Conservation (phyloP, 2,797 vertebrate genomes). For the Phaenicophaeus curvirostris region DNA sequence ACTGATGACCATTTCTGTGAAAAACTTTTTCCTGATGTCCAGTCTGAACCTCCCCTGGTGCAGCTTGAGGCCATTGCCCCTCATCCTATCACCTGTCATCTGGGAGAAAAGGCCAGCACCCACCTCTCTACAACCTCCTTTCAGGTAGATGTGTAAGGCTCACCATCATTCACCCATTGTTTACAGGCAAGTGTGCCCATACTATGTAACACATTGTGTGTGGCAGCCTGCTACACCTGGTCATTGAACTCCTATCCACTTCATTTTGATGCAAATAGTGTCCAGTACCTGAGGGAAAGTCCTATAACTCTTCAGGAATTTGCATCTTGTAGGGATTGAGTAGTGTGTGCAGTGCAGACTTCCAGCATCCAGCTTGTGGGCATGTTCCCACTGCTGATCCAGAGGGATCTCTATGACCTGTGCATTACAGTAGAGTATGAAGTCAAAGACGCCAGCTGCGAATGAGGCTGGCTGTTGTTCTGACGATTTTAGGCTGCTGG, state of each 20-base stretch:
- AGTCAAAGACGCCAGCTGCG: neutral
- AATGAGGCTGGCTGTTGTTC: neutral
- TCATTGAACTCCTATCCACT: neutral
- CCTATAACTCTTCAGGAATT: neutral
- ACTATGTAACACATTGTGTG: rapidly evolving
- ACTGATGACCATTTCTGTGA: too few relatives aligned
- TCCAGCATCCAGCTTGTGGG: neutral
- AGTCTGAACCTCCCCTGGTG: too few relatives aligned
- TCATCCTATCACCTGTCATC: too few relatives aligned
- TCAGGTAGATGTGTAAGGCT: too few relatives aligned
- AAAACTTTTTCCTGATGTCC: too few relatives aligned
- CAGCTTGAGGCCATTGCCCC: too few relatives aligned
- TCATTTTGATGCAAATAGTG: neutral
- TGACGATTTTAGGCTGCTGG: neutral
- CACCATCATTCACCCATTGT: neutral
- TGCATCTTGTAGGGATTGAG: neutral
- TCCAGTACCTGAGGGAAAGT: rapidly evolving
- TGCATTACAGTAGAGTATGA: neutral
- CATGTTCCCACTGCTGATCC: neutral
- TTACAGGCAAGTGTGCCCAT: neutral
- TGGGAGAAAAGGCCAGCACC: too few relatives aligned
- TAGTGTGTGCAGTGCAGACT: rapidly evolving
- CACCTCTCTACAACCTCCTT: too few relatives aligned
- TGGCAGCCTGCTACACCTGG: neutral
- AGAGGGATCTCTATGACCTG: rapidly evolving